Evolutionary conservation across 2,888 invertebrate species (phyloP), one percentile per base, ranked within the genome.

Genomic region (Drosophila ezoana): DNA sequence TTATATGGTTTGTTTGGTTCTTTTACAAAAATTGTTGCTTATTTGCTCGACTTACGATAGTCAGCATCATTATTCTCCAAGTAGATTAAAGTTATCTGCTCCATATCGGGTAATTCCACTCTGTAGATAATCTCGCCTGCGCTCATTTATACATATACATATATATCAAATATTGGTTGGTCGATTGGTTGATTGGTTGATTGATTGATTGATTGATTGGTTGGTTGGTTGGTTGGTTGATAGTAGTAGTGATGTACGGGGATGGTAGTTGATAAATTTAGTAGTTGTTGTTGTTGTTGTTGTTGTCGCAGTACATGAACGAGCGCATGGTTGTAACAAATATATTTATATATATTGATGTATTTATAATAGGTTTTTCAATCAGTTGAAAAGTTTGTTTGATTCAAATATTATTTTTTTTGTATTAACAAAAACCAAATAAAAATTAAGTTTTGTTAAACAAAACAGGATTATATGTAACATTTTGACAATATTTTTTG

Each of bases 81-180:
- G 96, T 96, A 96, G 94, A 96, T 96, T 95, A 96, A 95, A 93
- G 96, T 96, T 94, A 96, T 96, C 95, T 96, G 96, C 95, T 96
- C 96, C 96, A 96, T 96, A 95, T 96, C 95, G 94, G 96, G 96
- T 94, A 96, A 96, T 95, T 96, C 96, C 95, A 96, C 96, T 94
- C 96, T 96, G 95, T 96, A 96, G 95, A 96, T 96, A 95, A 96
- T 96, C 95, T 96, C 96, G 94, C 95, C 95, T 94, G 93, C 94
- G 73, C 76, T 67, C 72, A 64, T 67, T 67, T 40, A 44, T 57
- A 58, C 51, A 63, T 68, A 45, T 16, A 45, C 32, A 54, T 33
- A 59, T 64, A 51, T 38, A 43, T 72, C 64, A 61, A 60, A 62
- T 66, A 68, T 52, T 37, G 45, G 41, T 28, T 28, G 28, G 28